These are phyloP conservation scores for Halocaridina rubra DNA, from an alignment of 2,888 invertebrate genomes.

Conservation along the genomic window DNA sequence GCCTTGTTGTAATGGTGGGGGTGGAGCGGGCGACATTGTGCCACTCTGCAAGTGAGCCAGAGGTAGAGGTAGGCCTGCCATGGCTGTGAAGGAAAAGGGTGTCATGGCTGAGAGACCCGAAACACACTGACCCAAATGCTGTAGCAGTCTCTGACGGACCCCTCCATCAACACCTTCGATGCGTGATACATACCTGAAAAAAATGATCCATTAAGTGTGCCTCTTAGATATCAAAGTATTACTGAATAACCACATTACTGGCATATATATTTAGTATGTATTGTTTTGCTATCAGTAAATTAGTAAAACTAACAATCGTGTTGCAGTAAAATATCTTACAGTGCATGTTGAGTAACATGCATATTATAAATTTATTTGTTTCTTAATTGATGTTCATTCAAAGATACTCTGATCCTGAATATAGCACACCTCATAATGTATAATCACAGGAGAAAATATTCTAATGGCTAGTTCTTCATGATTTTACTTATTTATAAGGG, in stretches of 20 bases:
- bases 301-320: too few relatives aligned
- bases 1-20: slow-evolving; percentile 20
- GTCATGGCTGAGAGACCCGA: slow-evolving; percentile 70
- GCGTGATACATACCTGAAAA: slow-evolving; percentile 58
- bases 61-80: slow-evolving; percentile 59
- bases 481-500: too few relatives aligned
- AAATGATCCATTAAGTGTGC: neutral
- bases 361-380: too few relatives aligned
- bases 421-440: too few relatives aligned
- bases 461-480: too few relatives aligned
- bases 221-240: neutral
- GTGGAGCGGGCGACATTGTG: slow-evolving; percentile 15
- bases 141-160: slow-evolving; percentile 73
- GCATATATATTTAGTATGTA: too few relatives aligned
- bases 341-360: too few relatives aligned
- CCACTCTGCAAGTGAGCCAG: slow-evolving; percentile 30
- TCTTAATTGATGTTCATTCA: too few relatives aligned
- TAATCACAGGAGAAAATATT: too few relatives aligned
- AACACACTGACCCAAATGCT: slow-evolving; percentile 75
- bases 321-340: too few relatives aligned
- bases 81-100: slow-evolving; percentile 62
- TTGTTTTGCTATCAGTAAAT: too few relatives aligned
- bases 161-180: slow-evolving; percentile 70
- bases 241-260: neutral
- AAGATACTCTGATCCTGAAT: too few relatives aligned